These are phyloP conservation scores for Laothoe populi DNA, from an alignment of 2,888 invertebrate species.

Conservation along the genomic window DNA sequence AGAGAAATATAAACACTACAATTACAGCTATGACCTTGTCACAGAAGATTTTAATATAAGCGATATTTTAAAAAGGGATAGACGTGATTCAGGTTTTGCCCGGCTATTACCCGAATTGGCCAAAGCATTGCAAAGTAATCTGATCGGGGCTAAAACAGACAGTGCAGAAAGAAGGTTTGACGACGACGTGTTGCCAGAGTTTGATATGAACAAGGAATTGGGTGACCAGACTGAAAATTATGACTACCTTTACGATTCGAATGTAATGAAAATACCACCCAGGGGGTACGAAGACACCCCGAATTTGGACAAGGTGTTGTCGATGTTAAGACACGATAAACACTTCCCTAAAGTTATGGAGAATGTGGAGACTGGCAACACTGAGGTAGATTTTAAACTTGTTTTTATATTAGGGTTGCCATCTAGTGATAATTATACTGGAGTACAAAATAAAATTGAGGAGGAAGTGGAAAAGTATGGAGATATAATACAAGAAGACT, in stretches of 20 bases:
- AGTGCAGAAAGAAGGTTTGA: constrained; percentile 64
- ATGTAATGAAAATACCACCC: constrained; percentile 79
- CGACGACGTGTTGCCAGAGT: constrained; percentile 66
- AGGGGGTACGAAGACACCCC: constrained; percentile 64
- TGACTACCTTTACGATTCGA: constrained; percentile 69
- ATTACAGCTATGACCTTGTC: constrained; percentile 67
- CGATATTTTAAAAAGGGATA: constrained; percentile 41
- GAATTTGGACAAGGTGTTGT: constrained; percentile 59
- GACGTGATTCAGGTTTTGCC: constrained; percentile 60
- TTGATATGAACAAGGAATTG: constrained; percentile 74
- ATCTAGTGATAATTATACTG: constrained; percentile 81
- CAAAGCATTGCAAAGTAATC: constrained; percentile 61
- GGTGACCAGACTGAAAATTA: constrained; percentile 58
- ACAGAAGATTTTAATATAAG: constrained; percentile 43
- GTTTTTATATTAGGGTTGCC: constrained; percentile 86
- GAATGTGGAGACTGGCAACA: constrained; percentile 39
- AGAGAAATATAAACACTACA: constrained; percentile 68
- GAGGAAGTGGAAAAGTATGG: constrained; percentile 88
- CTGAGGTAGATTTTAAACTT: constrained; percentile 63
- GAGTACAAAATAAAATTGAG: constrained; percentile 86
- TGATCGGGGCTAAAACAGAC: constrained; percentile 56
- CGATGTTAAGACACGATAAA: constrained; percentile 54
- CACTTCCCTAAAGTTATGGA: constrained; percentile 50
- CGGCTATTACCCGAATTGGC: constrained; percentile 68
- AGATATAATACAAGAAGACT: constrained; percentile 93